Evolutionary conservation across 2,797 vertebrate genomes (phyloP), one percentile per base, ranked within the genome.

Genomic region (Sebastes oblongus): DNA sequence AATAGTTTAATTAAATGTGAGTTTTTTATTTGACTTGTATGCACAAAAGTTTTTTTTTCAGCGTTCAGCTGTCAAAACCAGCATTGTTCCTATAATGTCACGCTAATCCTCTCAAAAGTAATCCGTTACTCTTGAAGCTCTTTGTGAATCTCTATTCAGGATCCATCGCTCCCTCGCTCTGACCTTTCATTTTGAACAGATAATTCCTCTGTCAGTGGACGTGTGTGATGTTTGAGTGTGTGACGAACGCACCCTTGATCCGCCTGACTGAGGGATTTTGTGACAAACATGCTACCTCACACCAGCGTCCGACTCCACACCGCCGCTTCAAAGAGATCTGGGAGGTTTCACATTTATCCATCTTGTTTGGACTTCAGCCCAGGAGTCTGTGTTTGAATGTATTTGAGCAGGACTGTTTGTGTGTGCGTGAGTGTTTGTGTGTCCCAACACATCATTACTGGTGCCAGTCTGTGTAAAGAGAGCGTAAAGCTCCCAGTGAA

Each of bases 251-350:
- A 85, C 90, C 87, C 91, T 90, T 90, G 87, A 91, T 89, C 85
- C 72, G 25, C 59, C 59, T 4, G 59, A 56, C 54, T 80, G 83
- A 77, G 72, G 79, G 74, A 86, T 85, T 92, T 70, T 75, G 85
- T 84, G 88, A 91, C 87, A 84, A 89, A 88, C 88, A 81, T 34
- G 75, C 77, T 64, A 83, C 82, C 88, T 90, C 87, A 67, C 92
- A 85, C 85, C 65, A 16, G 66, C 36, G 16, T 80, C 89, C 72
- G 84, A 86, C 83, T 71, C 72, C 8, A 78, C 71, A 77, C 59
- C 11, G 29, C 52, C 25, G 18, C 88, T 88, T 92, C 88, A 92
- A 91, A 92, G 89, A 59, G 25, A 62, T 22, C 54, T 10, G 62
- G 71, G 66, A 56, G 80, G 64, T 84, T 88, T 92, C 87, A 83